Evolutionary conservation across 2,113 vertebrate species (phyloP).

Genomic region (Sterrhoptilus dennistouni): DNA sequence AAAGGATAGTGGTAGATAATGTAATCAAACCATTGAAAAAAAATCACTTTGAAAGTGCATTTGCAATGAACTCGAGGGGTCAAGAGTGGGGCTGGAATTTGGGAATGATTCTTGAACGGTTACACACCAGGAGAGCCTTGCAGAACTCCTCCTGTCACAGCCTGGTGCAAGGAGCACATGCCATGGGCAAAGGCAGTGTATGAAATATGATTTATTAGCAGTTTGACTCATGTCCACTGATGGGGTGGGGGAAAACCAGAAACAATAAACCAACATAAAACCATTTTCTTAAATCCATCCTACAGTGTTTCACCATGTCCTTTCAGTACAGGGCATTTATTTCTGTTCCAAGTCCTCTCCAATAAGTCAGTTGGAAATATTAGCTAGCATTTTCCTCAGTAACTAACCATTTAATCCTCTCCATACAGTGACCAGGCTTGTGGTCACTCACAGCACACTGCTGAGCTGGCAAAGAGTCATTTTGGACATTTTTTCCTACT

Average conservation of each 20-base stretch:
- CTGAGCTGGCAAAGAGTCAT: background rate
- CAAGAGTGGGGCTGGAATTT: background rate
- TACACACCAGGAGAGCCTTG: background rate
- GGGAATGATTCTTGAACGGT: background rate
- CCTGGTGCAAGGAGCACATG: background rate
- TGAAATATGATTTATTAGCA: background rate
- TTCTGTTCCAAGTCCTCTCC: background rate
- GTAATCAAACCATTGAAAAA: background rate
- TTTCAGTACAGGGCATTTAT: background rate
- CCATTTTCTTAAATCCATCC: background rate
- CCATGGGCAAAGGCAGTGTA: background rate
- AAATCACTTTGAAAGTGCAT: background rate
- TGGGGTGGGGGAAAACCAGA: rapidly evolving
- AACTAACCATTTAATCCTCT: background rate
- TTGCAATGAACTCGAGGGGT: background rate
- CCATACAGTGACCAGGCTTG: background rate
- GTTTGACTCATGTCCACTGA: background rate
- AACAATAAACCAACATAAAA: background rate
- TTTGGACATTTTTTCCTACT: background rate
- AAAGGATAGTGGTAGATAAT: background rate
- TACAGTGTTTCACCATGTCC: background rate
- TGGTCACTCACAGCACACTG: background rate
- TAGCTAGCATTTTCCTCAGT: background rate
- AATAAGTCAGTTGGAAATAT: background rate
- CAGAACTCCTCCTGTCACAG: background rate